Base-by-base conservation (phyloP, 2,113 vertebrate species). In the Sorex fumeus region DNA sequence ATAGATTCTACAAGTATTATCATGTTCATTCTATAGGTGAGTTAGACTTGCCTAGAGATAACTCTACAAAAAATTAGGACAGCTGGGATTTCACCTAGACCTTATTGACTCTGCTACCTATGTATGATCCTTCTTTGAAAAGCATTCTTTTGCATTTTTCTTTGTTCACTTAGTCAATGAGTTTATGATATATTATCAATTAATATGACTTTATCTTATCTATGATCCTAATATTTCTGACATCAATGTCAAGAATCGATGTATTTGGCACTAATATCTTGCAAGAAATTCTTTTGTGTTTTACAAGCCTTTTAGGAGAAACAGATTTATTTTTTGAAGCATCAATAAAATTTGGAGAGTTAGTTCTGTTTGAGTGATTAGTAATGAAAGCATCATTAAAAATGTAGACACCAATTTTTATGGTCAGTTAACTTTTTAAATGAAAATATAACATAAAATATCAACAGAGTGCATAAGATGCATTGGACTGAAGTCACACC, bases 381-480 rank as follows among this genome's bases (percentile, higher is more conserved):
- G 66, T 50, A 89, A 94, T 74, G 93, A 93, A 87, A 32, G 87
- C 60, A 89, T 34, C 27, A 66, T 40, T 53, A 53, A 85, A 92
- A 93, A 92, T 70, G 66, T 85, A 87, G 45, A 96, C 74, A 94
- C 92, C 66, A 86, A 57, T 96, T 62, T 91, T 67, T 43, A 87
- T 81, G 87, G 34, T 90, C 71, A 45, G 10, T 67, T 93, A 91
- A 89, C 47, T 84, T 89, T 19, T 79, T 93, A 87, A 93, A 83
- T 93, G 11, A 86, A 94, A 93, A 88, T 69, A 66, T 32, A 40
- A 87, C 25, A 72, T 43, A 18, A 1, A 71, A 19, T 34, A 64
- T 40, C 74, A 87, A 30, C 3, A 57, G 5, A 6, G 28, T 62
- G 43, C 1, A 43, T 25, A 43, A 78, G 11, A 45, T 34, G 0